Evolutionary conservation across 2,797 vertebrate species (phyloP).

Genomic region (Notolepis coatsorum): DNA sequence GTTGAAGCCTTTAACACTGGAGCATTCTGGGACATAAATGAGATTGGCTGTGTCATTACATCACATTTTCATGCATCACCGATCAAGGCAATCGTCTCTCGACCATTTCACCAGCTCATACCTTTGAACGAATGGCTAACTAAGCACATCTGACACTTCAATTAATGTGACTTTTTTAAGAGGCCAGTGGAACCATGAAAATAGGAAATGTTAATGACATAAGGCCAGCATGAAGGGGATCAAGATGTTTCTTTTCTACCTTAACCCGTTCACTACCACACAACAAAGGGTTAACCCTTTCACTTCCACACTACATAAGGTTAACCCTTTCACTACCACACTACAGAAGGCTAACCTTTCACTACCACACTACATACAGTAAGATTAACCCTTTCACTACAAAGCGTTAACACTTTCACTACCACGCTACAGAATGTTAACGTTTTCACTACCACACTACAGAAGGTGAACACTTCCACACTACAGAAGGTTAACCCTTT

Average conservation of each 20-base stretch:
- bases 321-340: too few species aligned
- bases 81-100: slow-evolving; percentile 8
- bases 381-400: too few species aligned
- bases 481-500: too few species aligned
- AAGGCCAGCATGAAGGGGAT: background rate
- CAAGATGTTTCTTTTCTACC: background rate
- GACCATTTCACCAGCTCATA: slow-evolving; percentile 14
- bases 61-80: slow-evolving; percentile 24
- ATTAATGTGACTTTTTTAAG: background rate
- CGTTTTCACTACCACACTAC: too few species aligned
- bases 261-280: background rate
- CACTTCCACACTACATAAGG: too few species aligned
- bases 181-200: background rate
- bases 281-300: too few species aligned
- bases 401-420: too few species aligned
- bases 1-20: background rate
- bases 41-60: slow-evolving; percentile 15
- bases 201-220: background rate
- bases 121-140: slow-evolving; percentile 14
- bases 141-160: background rate
- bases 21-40: slow-evolving; percentile 12
- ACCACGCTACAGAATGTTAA: too few species aligned
- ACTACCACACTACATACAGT: too few species aligned
- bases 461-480: too few species aligned
- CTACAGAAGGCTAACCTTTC: too few species aligned